Conservation (phyloP, 2,113 vertebrate genomes). For the Corynorhinus townsendii region DNA sequence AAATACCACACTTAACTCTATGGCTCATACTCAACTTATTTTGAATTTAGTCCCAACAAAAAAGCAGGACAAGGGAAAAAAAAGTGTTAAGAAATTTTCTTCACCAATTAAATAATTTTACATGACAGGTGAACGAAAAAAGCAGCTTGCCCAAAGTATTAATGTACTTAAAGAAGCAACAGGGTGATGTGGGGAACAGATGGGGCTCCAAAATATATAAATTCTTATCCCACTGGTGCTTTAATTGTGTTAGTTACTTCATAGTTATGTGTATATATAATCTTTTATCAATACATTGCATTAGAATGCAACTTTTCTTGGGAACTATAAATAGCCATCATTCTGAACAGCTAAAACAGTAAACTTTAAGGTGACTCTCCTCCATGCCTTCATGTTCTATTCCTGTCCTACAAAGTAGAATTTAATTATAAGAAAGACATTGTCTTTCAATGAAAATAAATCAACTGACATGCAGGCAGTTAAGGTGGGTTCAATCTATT, state of each 20-base stretch:
- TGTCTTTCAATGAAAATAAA: slow-evolving; percentile 37
- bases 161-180: slow-evolving; percentile 63
- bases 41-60: slow-evolving; percentile 74
- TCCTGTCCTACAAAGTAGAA: slow-evolving; percentile 18
- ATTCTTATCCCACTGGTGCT: slow-evolving; percentile 47
- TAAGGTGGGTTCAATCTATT: not conserved
- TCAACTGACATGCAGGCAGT: not conserved
- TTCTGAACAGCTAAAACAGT: slow-evolving; percentile 16
- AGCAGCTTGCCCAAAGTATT: slow-evolving; percentile 60
- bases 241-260: slow-evolving; percentile 55
- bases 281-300: slow-evolving; percentile 39
- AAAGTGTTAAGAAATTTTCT: slow-evolving; percentile 68
- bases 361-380: slow-evolving; percentile 9
- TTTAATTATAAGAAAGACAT: not conserved
- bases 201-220: slow-evolving; percentile 67
- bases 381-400: not conserved
- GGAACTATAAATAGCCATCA: slow-evolving; percentile 8
- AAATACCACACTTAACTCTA: slow-evolving; percentile 64
- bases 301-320: slow-evolving; percentile 35
- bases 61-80: slow-evolving; percentile 74
- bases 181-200: slow-evolving; percentile 70
- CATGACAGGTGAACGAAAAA: slow-evolving; percentile 72
- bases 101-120: slow-evolving; percentile 72
- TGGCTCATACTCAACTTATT: slow-evolving; percentile 64
- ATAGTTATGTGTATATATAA: slow-evolving; percentile 37